Base-by-base conservation (phyloP, 2,888 invertebrate species). In the Clistopyga incitator region DNA sequence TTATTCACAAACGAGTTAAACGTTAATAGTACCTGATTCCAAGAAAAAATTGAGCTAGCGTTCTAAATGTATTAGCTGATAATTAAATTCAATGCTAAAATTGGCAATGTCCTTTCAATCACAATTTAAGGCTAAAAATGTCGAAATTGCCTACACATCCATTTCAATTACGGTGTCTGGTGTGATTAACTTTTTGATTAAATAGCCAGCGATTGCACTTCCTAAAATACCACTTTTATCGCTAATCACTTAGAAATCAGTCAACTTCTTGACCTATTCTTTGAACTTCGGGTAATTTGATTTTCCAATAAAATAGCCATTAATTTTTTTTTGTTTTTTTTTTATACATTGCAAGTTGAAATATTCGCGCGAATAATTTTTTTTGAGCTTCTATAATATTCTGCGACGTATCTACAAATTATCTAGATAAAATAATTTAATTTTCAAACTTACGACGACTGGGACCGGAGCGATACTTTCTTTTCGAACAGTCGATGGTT, bases 391-490 rank as follows among this genome's bases (percentile, higher is more conserved):
- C 4, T 59, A 11, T 6, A 29, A 2, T n/a, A n/a, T n/a, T 18
- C 2, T 6, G n/a, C 23, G n/a, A 61, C n/a, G 18, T 61, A 10
- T n/a, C n/a, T 8, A 34, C 6, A 20, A 34, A 20, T 64, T 1
- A 64, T 8, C 18, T 18, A 38, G 38, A 64, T 64, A 64, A 38
- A 64, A 34, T 18, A 2, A 18, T 38, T 20, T 18, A 10, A 10
- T 18, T 38, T 18, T 13, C 20, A 20, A 38, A 75, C 74, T 75
- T 75, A 64, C 74, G 38, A 18, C 23, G 61, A 74, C 20, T 47
- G 13, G 45, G 45, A 6, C 25, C 45, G 50, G 64, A 64, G 11
- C 23, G 74, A 64, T 64, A 29, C 15, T 23, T 50, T 20, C 34
- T 64, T 47, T 23, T 15, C 8, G 61, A 64, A 11, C 11, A 11